phyloP scores from a whole-genome alignment of 2,888 invertebrate genomes.

The Rutpela maculata region DNA sequence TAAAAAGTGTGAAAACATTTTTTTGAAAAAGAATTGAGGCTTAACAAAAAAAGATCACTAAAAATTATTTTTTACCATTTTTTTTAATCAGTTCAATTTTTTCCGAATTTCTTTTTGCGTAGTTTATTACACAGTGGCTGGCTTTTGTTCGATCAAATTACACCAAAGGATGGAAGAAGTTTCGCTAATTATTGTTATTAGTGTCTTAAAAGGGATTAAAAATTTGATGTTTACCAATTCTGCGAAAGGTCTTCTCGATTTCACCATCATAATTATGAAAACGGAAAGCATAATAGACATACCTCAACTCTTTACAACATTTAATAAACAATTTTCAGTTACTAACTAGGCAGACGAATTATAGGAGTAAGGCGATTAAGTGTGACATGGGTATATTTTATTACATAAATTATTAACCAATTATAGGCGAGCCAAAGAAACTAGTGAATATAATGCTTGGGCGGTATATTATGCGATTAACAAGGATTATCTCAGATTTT shows the following conservation, averaged over 20 bases:
- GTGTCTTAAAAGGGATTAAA: too few relatives aligned
- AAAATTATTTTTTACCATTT: too few relatives aligned
- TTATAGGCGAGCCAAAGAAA: not conserved
- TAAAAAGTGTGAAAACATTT: too few relatives aligned
- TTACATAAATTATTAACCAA: constrained; percentile 13
- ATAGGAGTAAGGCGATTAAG: not conserved
- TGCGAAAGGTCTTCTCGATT: not conserved
- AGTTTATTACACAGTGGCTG: too few relatives aligned
- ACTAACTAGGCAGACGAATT: not conserved
- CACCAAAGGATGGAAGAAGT: too few relatives aligned
- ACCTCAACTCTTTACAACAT: not conserved
- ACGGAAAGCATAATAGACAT: not conserved
- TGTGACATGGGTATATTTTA: not conserved
- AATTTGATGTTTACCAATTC: too few relatives aligned
- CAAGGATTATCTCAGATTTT: constrained; percentile 18
- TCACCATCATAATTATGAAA: not conserved
- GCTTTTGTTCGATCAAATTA: too few relatives aligned
- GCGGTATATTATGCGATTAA: not conserved
- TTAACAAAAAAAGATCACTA: too few relatives aligned
- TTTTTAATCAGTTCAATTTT: too few relatives aligned
- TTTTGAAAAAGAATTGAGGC: too few relatives aligned
- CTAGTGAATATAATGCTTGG: not conserved
- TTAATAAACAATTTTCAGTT: constrained; percentile 9
- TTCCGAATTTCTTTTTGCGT: too few relatives aligned
- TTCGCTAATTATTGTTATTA: too few relatives aligned